Evolutionary conservation across 2,113 vertebrate genomes (phyloP), one percentile per base, ranked within the genome.

Genomic region (Carassius carassius): DNA sequence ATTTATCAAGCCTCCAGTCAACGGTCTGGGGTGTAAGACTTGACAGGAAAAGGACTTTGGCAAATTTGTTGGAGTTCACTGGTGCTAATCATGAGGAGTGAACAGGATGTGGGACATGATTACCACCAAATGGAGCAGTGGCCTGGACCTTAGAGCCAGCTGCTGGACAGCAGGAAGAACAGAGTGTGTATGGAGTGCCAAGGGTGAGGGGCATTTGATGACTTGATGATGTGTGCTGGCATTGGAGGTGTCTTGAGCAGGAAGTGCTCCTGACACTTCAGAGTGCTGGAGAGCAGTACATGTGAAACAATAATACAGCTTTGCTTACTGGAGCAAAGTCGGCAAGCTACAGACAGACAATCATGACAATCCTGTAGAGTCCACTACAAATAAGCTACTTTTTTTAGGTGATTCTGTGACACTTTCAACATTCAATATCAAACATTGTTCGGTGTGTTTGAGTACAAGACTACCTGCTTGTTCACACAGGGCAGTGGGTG

Each of bases 41-140:
- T 87, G 86, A 87, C 84, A 82, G 84, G 92, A 93, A 94, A 92
- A 95, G 94, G 94, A 95, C 95, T 94, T 90, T 92, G 93, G 94
- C 94, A 92, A 93, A 95, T 96, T 94, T 96, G 95, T 95, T 94
- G 93, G 96, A 96, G 95, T 90, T 96, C 94, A 96, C 95, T 96
- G 93, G 95, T 96, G 95, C 94, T 97, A 96, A 97, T 97, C 96
- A 97, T 94, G 95, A 94, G 92, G 90, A 91, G 91, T 93, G 93
- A 95, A 95, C 95, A 97, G 96, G 97, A 97, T 96, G 95, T 94
- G 88, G 93, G 95, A 96, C 95, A 95, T 96, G 96, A 99, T 97
- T 96, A 96, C 96, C 97, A 95, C 95, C 96, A 97, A 97, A 97
- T 94, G 94, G 94, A 91, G 87, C 87, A 87, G 81, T 70, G 79